phyloP scores from a whole-genome alignment of 2,113 vertebrate species.

The Etheostoma cragini region DNA sequence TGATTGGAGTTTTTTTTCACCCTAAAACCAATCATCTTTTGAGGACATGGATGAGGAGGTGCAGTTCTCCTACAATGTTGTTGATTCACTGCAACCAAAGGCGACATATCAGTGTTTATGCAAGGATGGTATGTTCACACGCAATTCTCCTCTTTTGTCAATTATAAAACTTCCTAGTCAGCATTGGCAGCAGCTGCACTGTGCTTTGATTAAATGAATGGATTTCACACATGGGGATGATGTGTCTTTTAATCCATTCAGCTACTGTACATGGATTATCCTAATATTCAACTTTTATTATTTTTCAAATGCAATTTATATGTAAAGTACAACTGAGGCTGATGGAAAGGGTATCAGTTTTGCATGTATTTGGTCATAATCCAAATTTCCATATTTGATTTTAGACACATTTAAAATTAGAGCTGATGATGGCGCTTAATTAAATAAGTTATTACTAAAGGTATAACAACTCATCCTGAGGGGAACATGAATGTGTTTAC shows the following conservation, averaged over 20 bases:
- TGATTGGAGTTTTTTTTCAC: background rate
- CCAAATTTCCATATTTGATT: too few relatives aligned
- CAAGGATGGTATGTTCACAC: background rate
- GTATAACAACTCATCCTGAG: too few relatives aligned
- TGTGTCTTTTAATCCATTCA: conserved; percentile 51
- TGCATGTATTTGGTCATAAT: background rate
- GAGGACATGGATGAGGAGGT: background rate
- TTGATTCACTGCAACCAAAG: background rate
- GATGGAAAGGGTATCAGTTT: background rate
- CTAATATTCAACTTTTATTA: conserved; percentile 27
- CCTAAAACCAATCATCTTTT: background rate
- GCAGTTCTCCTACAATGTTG: background rate
- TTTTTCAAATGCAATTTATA: conserved; percentile 9
- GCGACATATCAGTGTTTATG: background rate
- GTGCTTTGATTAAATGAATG: conserved; percentile 51
- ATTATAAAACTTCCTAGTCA: background rate
- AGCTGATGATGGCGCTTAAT: too few relatives aligned
- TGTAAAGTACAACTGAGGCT: background rate
- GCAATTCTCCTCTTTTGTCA: background rate
- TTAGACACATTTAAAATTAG: too few relatives aligned
- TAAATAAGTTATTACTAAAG: too few relatives aligned
- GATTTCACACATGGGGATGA: conserved; percentile 41
- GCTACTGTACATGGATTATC: conserved; percentile 12
- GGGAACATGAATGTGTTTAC: too few relatives aligned
- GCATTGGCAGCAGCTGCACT: conserved; percentile 19